Evolutionary conservation across 2,888 invertebrate genomes (phyloP).

Genomic region (Cactoblastis cactorum): DNA sequence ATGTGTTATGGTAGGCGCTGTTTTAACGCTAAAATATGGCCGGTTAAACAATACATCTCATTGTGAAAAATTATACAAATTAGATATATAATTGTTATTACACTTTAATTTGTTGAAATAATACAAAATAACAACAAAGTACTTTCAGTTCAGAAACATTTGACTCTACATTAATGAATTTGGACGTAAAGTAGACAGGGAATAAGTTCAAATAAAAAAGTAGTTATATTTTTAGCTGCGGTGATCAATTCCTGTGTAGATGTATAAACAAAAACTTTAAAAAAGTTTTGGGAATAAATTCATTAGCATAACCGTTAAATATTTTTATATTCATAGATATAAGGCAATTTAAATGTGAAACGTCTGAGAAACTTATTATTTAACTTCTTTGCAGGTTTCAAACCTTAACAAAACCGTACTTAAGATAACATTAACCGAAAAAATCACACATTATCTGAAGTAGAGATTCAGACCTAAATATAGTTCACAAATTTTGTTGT

Average conservation of each 20-base stretch:
- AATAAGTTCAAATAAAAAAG: too few species aligned
- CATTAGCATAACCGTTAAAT: too few species aligned
- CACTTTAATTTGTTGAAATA: too few species aligned
- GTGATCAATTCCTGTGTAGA: too few species aligned
- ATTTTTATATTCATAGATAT: neutral
- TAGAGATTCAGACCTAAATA: slow-evolving; percentile 30
- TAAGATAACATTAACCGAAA: slow-evolving; percentile 9
- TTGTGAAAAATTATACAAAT: neutral
- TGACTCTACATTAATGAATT: too few species aligned
- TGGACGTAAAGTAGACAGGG: too few species aligned
- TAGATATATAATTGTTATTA: neutral
- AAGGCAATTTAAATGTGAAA: neutral
- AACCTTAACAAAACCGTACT: neutral
- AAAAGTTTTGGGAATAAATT: too few species aligned
- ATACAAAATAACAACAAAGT: too few species aligned
- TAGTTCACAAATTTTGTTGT: slow-evolving; percentile 32
- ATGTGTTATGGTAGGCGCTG: slow-evolving; percentile 69
- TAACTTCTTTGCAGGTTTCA: neutral
- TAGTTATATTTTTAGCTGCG: too few species aligned
- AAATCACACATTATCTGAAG: slow-evolving; percentile 1
- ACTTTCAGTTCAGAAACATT: too few species aligned
- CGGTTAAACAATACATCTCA: slow-evolving; percentile 1
- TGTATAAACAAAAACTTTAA: too few species aligned
- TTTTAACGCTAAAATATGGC: slow-evolving; percentile 55
- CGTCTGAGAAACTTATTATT: neutral